Conservation (phyloP, 2,888 invertebrate genomes). For the Arctia plantaginis region DNA sequence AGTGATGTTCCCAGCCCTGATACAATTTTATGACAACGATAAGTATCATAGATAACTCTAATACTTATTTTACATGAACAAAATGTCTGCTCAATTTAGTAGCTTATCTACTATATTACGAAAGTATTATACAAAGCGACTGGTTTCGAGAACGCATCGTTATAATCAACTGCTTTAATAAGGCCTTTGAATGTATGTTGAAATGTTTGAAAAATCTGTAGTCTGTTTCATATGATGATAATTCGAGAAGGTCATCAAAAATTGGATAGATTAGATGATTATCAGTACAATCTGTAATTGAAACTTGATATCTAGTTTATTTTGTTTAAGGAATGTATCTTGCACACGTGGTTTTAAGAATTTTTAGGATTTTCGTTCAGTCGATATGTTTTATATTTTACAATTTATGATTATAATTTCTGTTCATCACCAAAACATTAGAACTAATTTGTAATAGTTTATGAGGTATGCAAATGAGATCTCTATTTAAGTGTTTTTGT, state of each 20-base stretch:
- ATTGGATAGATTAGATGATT: slow-evolving; percentile 56
- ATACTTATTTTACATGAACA: slow-evolving; percentile 45
- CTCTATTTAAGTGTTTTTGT: slow-evolving; percentile 19
- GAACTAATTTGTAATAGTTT: slow-evolving; percentile 23
- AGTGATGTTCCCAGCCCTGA: slow-evolving; percentile 37
- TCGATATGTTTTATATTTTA: slow-evolving; percentile 41
- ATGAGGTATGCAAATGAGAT: slow-evolving; percentile 31
- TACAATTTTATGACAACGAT: slow-evolving; percentile 44
- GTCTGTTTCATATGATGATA: neutral
- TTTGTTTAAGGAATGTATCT: slow-evolving; percentile 40
- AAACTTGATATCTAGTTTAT: slow-evolving; percentile 67
- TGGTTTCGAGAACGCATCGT: slow-evolving; percentile 62
- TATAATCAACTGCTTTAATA: slow-evolving; percentile 50
- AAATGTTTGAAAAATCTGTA: slow-evolving; percentile 34
- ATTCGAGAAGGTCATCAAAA: slow-evolving; percentile 20
- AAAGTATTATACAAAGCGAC: slow-evolving; percentile 57
- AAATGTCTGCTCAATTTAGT: slow-evolving; percentile 43
- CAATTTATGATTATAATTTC: slow-evolving; percentile 42
- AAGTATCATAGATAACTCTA: slow-evolving; percentile 42
- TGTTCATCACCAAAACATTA: slow-evolving; percentile 31
- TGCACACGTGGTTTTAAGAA: slow-evolving; percentile 50
- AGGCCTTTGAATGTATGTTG: slow-evolving; percentile 52
- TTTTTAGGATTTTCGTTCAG: slow-evolving; percentile 33
- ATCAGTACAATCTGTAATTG: slow-evolving; percentile 70
- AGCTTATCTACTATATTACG: slow-evolving; percentile 58